A percentile compares a stretch with the other conserved stretches of the same genome.
These are phyloP conservation scores for Ichneumon xanthorius DNA, from an alignment of 2,888 invertebrate genomes.

Conservation along the genomic window DNA sequence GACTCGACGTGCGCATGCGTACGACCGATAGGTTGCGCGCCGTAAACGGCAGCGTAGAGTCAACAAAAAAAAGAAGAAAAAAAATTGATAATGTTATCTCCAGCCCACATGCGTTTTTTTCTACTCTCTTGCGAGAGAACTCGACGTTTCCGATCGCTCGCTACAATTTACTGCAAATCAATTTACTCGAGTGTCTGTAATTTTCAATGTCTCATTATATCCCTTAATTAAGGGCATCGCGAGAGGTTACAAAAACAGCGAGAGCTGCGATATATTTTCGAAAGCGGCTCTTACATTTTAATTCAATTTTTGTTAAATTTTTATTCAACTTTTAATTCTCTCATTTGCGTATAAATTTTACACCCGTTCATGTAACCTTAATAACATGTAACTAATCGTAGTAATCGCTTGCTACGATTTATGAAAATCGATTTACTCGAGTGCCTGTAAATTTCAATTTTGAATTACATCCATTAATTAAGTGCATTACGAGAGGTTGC, in stretches of 20 bases:
- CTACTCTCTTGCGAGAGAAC: neutral
- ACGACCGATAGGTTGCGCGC: neutral
- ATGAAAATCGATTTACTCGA: neutral
- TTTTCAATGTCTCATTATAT: neutral
- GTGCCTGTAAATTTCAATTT: neutral
- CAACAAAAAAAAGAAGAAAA: neutral
- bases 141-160: neutral
- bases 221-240: neutral
- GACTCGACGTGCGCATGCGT: neutral
- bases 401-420: neutral
- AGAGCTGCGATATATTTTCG: too few species aligned
- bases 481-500: too few species aligned
- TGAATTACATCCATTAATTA: neutral
- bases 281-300: too few species aligned
- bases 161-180: neutral
- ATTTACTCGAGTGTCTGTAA: neutral
- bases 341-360: too few species aligned
- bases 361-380: too few species aligned
- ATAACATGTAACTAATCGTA: too few species aligned
- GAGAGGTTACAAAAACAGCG: too few species aligned
- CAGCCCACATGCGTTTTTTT: conserved; percentile 1
- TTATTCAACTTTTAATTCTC: too few species aligned
- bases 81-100: conserved; percentile 8
- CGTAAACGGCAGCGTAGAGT: neutral
- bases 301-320: too few species aligned